Evolutionary conservation across 2,113 vertebrate species (phyloP), one percentile per base, ranked within the genome.

Genomic region (Siniperca knerii): DNA sequence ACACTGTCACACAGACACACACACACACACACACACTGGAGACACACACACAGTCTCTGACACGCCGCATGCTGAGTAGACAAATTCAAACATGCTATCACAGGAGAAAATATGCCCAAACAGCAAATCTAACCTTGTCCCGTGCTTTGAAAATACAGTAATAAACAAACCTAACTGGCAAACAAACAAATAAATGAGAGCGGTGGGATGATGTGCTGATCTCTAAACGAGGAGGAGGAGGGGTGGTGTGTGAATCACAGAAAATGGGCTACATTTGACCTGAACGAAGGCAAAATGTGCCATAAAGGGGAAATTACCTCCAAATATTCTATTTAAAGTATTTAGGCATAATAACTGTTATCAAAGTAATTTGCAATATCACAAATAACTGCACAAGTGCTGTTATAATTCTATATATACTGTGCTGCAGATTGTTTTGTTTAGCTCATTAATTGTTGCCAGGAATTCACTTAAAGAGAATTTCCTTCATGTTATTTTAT

Each of bases 1-100:
- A 65, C 77, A 55, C 84, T 83, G 89, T 91, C 90, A 89, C 80
- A 75, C 54, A 85, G 78, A 90, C 85, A 91, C 76, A 80, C 79
- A 87, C 81, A 44, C 87, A 83, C 84, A 78, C 69, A 83, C 89
- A 77, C 71, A 82, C 77, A 85, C 86, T 29, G 29, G 29, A 29
- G 29, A 29, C 29, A 29, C 29, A 29, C 83, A 79, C 88, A 87
- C 74, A 75, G 89, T 76, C 87, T 57, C 93, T 94, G 93, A 96
- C 94, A 94, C 72, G 91, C 91, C 21, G 86, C 87, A 71, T 95
- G 96, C 95, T 96, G 95, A 96, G 92, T 95, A 82, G 95, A 95
- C 95, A 95, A 88, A 95, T 94, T 87, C 79, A 94, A 96, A 96
- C 93, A 95, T 95, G 95, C 96, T 93, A 92, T 93, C 94, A 94